Evolutionary conservation across 2,888 invertebrate genomes (phyloP), one percentile per base, ranked within the genome.

Genomic region (Papilio gigon): DNA sequence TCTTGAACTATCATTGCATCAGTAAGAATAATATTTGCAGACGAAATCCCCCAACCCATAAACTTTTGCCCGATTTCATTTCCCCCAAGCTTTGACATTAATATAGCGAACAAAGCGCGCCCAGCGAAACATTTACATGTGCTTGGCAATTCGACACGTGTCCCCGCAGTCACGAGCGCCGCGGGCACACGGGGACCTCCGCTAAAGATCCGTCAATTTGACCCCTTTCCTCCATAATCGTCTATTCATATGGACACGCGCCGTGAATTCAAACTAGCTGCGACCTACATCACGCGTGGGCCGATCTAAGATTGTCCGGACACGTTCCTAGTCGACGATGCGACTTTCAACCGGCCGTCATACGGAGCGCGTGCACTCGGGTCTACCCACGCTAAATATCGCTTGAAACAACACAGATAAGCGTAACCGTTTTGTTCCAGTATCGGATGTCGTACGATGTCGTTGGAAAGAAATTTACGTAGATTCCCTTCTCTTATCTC

Each of bases 141-240:
- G 30, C 68, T 68, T 65, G 68, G 50, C 53, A 17, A 68, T 68
- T 68, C 68, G 68, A 68, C 68, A 68, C 68, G 68, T 68, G 68
- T 68, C 64, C 50, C 65, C 73, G 72, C 71, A 74, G 75, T 76
- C 75, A 73, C 74, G 74, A 71, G 72, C 70, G 73, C 71, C 71
- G 65, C 72, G 67, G 50, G 61, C 66, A 53, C 65, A 56, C 56
- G 65, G 69, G 64, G 73, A 75, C 74, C 75, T 75, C 64, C 33
- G 17, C 75, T 74, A 74, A 74, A 77, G 77, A 75, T 76, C 74
- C 76, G 76, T 76, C 75, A 73, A 72, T 76, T 74, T 78, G 80
- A 79, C 80, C 80, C 77, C 79, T 78, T 78, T 75, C 77, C 76
- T 73, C 76, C 73, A 77, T 79, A 78, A 79, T 79, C 76, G 77